Base-by-base conservation (phyloP, 2,797 vertebrate species). In the Capromys pilorides region DNA sequence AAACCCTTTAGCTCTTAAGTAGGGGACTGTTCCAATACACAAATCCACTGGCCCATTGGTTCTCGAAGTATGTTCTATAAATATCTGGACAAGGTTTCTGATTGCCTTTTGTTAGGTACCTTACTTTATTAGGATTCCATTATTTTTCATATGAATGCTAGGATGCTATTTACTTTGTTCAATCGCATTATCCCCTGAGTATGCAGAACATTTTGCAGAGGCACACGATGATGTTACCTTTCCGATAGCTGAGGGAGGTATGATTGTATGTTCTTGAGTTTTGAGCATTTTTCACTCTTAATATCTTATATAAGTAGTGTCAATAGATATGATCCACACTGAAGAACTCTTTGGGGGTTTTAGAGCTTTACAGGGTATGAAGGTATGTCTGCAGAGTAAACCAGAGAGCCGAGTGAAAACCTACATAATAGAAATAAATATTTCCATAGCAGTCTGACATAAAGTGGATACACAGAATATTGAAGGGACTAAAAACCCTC, bases 1-100 rank as follows among this genome's bases (percentile, higher is more conserved):
- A 78, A 94, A 75, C 21, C n/a, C 75, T 90, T 85, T 73, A 61
- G 83, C 54, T n/a, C 39, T 28, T 86, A 77, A 61, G 77, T 61
- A 95, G 80, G 86, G 6, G 31, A 49, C 81, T 86, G 31, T 84
- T 41, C 19, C 12, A 33, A 73, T 57, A 59, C 22, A 90, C 26
- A 39, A 78, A 78, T 83, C 22, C 13, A 54, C 18, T 62, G 59
- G 77, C 54, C 31, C 62, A 71, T 0, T 57, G 33, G n/a, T 86
- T 92, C 66, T 85, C 80, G 94, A 88, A 81, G 49, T 36, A 14
- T 85, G 45, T 26, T 59, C 49, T 57, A 19, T 83, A 90, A n/a
- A 69, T 5, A 54, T 4, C 57, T 81, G 18, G 73, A 81, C 8
- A 16, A 11, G 33, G 16, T 92, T n/a, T 49, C 41, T 75, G 73